Conservation (phyloP, 2,797 vertebrate genomes). For the Eulemur albifrons region DNA sequence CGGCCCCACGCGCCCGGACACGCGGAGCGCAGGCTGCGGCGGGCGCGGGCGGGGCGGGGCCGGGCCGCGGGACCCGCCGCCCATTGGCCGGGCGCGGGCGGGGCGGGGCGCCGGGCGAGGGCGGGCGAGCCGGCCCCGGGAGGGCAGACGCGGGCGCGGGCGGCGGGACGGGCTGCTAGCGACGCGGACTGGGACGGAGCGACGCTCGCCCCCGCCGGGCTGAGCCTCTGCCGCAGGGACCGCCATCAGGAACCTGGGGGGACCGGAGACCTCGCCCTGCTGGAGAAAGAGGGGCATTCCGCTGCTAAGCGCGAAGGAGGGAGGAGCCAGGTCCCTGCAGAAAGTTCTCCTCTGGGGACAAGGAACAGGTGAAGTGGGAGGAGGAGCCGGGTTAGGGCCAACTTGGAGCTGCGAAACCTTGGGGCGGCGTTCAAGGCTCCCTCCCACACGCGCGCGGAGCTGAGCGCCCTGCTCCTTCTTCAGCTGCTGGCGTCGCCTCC, state of each 20-base stretch:
- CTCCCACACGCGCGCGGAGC: constrained; percentile 31
- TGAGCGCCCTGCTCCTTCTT: background rate
- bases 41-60: background rate
- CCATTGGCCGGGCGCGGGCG: constrained; percentile 30
- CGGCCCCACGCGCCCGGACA: constrained; percentile 39
- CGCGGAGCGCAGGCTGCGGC: constrained; percentile 49
- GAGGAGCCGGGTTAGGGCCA: background rate
- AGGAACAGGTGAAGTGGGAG: background rate
- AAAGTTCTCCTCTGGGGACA: constrained; percentile 52
- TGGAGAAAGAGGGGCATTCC: background rate
- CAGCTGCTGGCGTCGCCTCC: background rate
- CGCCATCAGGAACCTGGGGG: background rate
- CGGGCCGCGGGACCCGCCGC: background rate
- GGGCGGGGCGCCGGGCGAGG: background rate
- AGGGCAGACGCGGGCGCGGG: background rate
- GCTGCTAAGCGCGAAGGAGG: background rate
- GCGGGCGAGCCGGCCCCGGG: background rate
- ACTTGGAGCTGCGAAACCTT: constrained; percentile 23
- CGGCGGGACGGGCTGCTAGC: background rate
- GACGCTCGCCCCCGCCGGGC: too few species aligned
- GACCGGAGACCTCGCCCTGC: background rate
- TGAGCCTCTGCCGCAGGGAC: background rate
- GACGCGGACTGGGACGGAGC: background rate
- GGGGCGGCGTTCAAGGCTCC: constrained; percentile 59
- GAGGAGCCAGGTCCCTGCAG: background rate